These are phyloP conservation scores for Melanotaenia duboulayi DNA, from an alignment of 2,113 vertebrate species.

Conservation along the genomic window DNA sequence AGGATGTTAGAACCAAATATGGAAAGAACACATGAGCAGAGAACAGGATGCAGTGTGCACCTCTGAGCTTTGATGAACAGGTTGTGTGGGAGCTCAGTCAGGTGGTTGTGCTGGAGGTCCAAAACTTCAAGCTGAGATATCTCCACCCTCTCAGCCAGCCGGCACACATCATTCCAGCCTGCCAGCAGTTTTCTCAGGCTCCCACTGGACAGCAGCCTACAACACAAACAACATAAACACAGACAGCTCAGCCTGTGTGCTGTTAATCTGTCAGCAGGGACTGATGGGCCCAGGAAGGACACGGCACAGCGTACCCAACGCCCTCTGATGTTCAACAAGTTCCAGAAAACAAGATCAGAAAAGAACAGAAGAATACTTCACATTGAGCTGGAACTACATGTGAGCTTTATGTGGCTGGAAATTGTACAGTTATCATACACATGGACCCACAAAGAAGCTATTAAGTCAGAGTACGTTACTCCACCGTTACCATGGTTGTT, in stretches of 20 bases:
- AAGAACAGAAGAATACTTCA: background rate
- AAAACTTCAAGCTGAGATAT: conserved; percentile 89
- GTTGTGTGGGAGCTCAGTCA: conserved; percentile 90
- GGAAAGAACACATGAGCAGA: background rate
- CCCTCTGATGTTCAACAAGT: background rate
- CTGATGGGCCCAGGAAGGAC: too few relatives aligned
- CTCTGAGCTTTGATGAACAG: conserved; percentile 93
- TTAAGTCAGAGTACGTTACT: too few relatives aligned
- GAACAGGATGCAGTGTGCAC: conserved; percentile 66
- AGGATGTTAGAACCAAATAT: background rate
- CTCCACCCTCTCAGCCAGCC: conserved; percentile 88
- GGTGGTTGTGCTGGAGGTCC: conserved; percentile 94
- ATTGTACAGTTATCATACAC: too few relatives aligned
- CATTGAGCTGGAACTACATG: background rate
- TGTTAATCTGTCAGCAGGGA: conserved; percentile 15
- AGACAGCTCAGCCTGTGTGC: conserved; percentile 5
- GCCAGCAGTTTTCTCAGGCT: conserved; percentile 91
- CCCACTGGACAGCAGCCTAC: conserved; percentile 88
- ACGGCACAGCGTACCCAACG: background rate
- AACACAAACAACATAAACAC: conserved; percentile 35
- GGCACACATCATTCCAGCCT: conserved; percentile 88
- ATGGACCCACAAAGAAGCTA: too few relatives aligned
- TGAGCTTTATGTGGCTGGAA: too few relatives aligned
- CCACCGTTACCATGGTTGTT: too few relatives aligned
- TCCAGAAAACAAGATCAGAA: background rate